Percentiles rank a stretch among this genome's conserved stretches.
phyloP scores from a whole-genome alignment of 1,140 invertebrate species.

The Aleiodes sp. region DNA sequence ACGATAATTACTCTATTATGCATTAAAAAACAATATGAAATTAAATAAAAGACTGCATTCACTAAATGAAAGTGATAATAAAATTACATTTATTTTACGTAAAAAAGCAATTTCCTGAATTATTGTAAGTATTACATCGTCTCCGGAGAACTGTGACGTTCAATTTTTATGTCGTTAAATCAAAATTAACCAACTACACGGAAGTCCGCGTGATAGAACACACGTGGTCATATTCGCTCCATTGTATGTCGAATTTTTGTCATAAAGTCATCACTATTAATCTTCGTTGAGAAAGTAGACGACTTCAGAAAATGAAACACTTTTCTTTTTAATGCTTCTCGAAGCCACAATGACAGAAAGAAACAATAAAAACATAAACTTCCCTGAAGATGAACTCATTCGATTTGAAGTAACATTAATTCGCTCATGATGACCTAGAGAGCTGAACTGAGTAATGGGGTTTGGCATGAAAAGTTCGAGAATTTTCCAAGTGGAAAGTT shows the following conservation, averaged over 20 bases:
- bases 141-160: not conserved
- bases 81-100: not conserved
- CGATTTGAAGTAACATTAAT: not conserved
- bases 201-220: constrained; percentile 13
- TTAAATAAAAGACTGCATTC: constrained; percentile 1
- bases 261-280: not conserved
- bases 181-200: constrained; percentile 19
- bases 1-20: not conserved
- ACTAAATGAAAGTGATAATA: constrained; percentile 6
- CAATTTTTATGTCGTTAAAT: not conserved
- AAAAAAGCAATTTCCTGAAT: constrained; percentile 8
- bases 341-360: not conserved
- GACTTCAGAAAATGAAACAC: not conserved
- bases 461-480: too few relatives aligned
- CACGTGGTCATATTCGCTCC: not conserved
- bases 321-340: not conserved
- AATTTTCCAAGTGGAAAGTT: constrained; percentile 12
- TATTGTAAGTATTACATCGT: constrained; percentile 11
- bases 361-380: not conserved
- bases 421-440: constrained; percentile 1
- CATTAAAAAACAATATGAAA: not conserved
- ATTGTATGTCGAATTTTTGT: not conserved
- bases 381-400: not conserved
- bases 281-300: not conserved
- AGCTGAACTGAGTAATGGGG: not conserved